These are phyloP conservation scores for Zaprionus davidi DNA, from an alignment of 1,140 invertebrate species.

Conservation along the genomic window DNA sequence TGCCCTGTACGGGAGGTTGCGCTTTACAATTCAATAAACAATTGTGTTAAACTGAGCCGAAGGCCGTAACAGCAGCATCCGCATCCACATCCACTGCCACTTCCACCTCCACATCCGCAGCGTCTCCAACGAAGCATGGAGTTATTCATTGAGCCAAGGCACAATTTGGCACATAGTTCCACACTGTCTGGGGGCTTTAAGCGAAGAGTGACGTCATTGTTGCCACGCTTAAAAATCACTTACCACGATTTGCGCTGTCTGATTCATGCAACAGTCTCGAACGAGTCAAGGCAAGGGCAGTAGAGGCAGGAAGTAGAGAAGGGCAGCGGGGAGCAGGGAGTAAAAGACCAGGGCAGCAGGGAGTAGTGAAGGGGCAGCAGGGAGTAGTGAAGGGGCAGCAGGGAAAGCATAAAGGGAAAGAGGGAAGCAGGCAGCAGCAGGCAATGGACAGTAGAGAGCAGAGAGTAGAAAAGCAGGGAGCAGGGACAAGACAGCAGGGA, in stretches of 20 bases:
- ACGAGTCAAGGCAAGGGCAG: conserved; percentile 18
- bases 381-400: background rate
- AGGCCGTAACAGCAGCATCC: conserved; percentile 54
- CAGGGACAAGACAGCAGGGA: too few species aligned
- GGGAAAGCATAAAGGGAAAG: too few species aligned
- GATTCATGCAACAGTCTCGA: conserved; percentile 80
- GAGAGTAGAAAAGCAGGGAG: background rate
- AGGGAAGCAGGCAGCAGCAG: background rate
- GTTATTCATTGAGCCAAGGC: conserved; percentile 48
- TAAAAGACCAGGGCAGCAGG: too few species aligned
- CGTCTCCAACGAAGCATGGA: conserved; percentile 55
- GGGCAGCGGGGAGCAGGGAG: too few species aligned
- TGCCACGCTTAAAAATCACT: conserved; percentile 78
- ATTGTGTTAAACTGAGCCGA: conserved; percentile 78
- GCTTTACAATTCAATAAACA: conserved; percentile 82
- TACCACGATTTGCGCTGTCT: conserved; percentile 78
- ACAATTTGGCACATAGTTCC: too few species aligned
- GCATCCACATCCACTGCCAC: conserved; percentile 9
- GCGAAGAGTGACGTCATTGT: conserved; percentile 67
- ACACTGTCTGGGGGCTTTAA: background rate
- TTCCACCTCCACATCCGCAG: background rate
- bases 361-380: too few species aligned
- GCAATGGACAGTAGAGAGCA: too few species aligned
- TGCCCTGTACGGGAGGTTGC: conserved; percentile 19
- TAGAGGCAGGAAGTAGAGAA: background rate